phyloP scores from a whole-genome alignment of 64 coral and sea anemone genomes.

The Dendrophyllia cribrosa region DNA sequence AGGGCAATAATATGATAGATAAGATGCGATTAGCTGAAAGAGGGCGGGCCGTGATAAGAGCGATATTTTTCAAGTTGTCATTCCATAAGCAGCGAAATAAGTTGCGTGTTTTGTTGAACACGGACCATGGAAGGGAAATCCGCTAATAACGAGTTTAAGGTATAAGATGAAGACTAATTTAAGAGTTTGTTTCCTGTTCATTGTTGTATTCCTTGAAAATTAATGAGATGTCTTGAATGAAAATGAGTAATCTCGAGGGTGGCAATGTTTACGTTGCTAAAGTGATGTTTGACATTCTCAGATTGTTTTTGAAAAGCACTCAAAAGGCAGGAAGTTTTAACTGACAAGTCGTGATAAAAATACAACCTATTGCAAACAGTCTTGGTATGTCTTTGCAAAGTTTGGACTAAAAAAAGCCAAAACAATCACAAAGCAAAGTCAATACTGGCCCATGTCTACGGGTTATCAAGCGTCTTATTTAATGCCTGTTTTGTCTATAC shows the following conservation, averaged over 20 bases:
- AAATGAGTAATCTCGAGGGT: slow-evolving; percentile 23
- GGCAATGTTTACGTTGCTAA: slow-evolving; percentile 48
- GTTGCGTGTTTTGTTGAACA: slow-evolving; percentile 19
- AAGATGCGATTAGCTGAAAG: background rate
- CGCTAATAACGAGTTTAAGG: slow-evolving; percentile 22
- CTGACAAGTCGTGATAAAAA: slow-evolving; percentile 55
- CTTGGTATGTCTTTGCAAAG: slow-evolving; percentile 21
- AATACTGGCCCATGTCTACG: background rate
- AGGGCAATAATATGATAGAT: background rate
- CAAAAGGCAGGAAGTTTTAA: slow-evolving; percentile 50
- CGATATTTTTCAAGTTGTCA: background rate
- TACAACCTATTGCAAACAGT: slow-evolving; percentile 36
- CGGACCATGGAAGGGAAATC: slow-evolving; percentile 12
- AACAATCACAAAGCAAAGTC: slow-evolving; percentile 5
- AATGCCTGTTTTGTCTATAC: slow-evolving; percentile 14
- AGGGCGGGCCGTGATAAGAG: background rate
- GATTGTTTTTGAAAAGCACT: slow-evolving; percentile 48
- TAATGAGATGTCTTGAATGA: slow-evolving; percentile 55
- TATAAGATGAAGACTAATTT: background rate
- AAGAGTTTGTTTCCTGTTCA: slow-evolving; percentile 38
- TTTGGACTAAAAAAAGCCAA: slow-evolving; percentile 3
- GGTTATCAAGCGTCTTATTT: background rate
- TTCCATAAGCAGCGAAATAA: background rate
- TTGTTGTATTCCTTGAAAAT: slow-evolving; percentile 55
- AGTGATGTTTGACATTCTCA: slow-evolving; percentile 55